Percentiles rank a stretch among this genome's conserved stretches.
These are phyloP conservation scores for Sphaerophoria taeniata DNA, from an alignment of 2,888 invertebrate species.

Conservation along the genomic window DNA sequence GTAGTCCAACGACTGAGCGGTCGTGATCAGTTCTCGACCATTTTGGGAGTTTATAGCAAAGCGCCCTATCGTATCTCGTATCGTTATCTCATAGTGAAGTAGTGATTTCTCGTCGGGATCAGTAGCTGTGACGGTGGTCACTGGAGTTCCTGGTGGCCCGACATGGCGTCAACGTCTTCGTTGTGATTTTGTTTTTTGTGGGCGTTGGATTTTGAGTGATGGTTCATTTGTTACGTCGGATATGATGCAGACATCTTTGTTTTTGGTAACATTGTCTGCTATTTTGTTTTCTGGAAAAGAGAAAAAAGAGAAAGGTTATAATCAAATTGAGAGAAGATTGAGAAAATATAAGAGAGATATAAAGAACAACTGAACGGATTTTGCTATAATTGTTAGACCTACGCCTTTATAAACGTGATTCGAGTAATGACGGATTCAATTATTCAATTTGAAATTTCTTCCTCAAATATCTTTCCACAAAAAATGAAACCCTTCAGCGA, in stretches of 20 bases:
- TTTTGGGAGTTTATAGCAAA: constrained; percentile 96
- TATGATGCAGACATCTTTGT: constrained; percentile 40
- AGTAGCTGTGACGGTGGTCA: constrained; percentile 93
- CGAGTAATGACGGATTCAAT: too few relatives aligned
- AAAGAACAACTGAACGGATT: background rate
- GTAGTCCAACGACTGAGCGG: constrained; percentile 95
- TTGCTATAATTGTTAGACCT: too few relatives aligned
- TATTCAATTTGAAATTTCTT: too few relatives aligned
- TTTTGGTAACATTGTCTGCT: constrained; percentile 29
- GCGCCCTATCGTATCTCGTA: constrained; percentile 92
- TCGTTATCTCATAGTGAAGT: constrained; percentile 93
- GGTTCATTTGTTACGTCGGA: constrained; percentile 45
- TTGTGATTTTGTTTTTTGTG: constrained; percentile 3
- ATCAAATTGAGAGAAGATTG: background rate
- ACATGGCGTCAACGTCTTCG: constrained; percentile 32
- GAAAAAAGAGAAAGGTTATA: background rate
- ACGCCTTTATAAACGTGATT: too few relatives aligned
- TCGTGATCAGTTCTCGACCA: constrained; percentile 92
- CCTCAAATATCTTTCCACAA: too few relatives aligned
- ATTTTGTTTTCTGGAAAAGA: constrained; percentile 55
- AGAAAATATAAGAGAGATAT: background rate
- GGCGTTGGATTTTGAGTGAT: constrained; percentile 28
- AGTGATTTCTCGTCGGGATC: constrained; percentile 94
- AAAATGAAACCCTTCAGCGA: too few relatives aligned
- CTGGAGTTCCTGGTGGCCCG: constrained; percentile 91